Evolutionary conservation across 2,888 invertebrate species (phyloP).

Genomic region (Oasisia sp.): DNA sequence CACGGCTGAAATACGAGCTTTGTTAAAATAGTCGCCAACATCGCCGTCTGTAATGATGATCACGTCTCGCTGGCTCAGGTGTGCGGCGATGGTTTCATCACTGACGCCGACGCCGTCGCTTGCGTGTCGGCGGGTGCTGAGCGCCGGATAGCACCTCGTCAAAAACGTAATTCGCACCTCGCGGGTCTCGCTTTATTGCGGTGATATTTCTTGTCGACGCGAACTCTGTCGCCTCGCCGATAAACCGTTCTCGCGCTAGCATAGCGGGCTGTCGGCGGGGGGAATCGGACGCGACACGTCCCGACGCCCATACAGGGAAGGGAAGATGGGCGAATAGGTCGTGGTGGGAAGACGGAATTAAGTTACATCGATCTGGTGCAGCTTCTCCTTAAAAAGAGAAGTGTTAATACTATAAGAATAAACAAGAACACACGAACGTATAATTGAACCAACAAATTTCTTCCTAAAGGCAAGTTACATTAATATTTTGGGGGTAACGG

Average conservation of each 20-base stretch:
- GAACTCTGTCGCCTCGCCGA: not conserved
- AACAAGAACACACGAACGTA: no score
- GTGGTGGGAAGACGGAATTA: not conserved
- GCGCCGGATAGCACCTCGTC: not conserved
- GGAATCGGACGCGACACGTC: not conserved
- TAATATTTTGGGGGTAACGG: no score
- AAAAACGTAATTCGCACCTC: slow-evolving; percentile 17
- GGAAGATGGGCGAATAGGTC: not conserved
- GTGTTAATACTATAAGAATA: no score
- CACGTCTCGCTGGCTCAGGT: not conserved
- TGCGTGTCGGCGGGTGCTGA: not conserved
- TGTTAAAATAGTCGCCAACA: not conserved
- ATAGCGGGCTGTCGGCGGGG: not conserved
- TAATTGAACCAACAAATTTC: no score
- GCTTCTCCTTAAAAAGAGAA: no score
- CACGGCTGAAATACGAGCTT: not conserved
- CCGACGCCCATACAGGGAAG: not conserved
- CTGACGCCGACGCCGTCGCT: not conserved
- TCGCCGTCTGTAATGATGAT: slow-evolving; percentile 12
- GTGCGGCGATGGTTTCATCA: not conserved
- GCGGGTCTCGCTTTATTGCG: not conserved
- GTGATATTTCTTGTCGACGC: slow-evolving; percentile 5
- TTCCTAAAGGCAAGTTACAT: no score
- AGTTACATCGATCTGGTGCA: no score
- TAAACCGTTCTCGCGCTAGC: not conserved